phyloP scores from a whole-genome alignment of 1,140 invertebrate genomes.

The Helicorthomorpha holstii region DNA sequence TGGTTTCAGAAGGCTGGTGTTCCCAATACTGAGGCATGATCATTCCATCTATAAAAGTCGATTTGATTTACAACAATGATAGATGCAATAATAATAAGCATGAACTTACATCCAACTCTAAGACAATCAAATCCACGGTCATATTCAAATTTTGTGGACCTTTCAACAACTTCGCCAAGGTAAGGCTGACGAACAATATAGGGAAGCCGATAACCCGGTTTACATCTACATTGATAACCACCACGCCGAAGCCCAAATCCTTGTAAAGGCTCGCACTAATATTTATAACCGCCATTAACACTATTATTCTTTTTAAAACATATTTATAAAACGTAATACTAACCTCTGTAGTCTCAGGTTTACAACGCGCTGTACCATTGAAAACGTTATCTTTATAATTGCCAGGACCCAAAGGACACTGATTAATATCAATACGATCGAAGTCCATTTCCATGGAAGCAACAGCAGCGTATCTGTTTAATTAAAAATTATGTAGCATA shows the following conservation, averaged over 20 bases:
- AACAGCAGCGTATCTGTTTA: conserved; percentile 70
- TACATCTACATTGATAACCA: conserved; percentile 88
- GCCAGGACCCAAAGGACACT: conserved; percentile 74
- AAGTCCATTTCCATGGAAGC: conserved; percentile 92
- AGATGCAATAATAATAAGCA: neutral
- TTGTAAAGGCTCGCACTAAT: conserved; percentile 82
- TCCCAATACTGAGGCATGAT: conserved; percentile 1
- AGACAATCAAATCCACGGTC: conserved; percentile 80
- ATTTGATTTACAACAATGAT: neutral
- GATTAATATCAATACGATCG: conserved; percentile 94
- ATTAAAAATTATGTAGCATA: neutral
- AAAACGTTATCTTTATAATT: conserved; percentile 80
- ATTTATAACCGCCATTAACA: neutral
- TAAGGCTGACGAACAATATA: conserved; percentile 70
- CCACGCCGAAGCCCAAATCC: conserved; percentile 90
- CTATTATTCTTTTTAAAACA: conserved; percentile 1
- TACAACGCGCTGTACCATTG: conserved; percentile 77
- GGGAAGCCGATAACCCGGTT: conserved; percentile 73
- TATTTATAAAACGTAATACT: conserved; percentile 12
- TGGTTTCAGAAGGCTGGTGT: neutral
- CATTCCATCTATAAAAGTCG: neutral
- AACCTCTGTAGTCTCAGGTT: conserved; percentile 82
- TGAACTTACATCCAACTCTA: conserved; percentile 74
- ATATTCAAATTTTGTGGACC: conserved; percentile 79
- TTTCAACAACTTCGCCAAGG: conserved; percentile 81